Percentiles rank a stretch among this genome's conserved stretches.
Conservation (phyloP, 1,140 invertebrate genomes). For the Nylanderia fulva region DNA sequence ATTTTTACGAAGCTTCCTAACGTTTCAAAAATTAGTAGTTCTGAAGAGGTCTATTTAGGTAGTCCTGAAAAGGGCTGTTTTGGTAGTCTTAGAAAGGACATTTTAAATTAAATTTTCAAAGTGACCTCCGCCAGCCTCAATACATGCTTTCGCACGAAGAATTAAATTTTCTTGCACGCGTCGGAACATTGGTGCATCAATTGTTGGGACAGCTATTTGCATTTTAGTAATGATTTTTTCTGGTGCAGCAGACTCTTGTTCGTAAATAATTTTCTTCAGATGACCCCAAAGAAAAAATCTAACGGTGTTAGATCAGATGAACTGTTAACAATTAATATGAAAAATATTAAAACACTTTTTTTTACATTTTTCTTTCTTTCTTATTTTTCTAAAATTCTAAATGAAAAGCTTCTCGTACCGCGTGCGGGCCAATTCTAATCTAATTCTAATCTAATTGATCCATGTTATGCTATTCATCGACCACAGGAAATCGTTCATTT, state of each 20-base stretch:
- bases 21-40: no score
- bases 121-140: neutral
- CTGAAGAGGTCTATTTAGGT: no score
- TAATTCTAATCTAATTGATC: neutral
- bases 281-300: slow-evolving; percentile 45
- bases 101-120: neutral
- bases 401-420: neutral
- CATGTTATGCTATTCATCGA: neutral
- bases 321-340: slow-evolving; percentile 15
- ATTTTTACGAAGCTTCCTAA: no score
- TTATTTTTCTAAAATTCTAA: neutral
- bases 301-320: neutral
- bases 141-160: neutral
- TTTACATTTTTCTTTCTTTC: neutral
- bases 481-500: neutral
- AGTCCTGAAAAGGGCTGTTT: no score
- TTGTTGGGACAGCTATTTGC: neutral
- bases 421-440: neutral
- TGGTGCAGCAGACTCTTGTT: neutral
- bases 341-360: neutral
- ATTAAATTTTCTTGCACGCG: neutral
- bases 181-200: slow-evolving; percentile 9
- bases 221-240: slow-evolving; percentile 8
- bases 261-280: neutral
- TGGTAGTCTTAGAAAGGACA: no score